phyloP scores from a whole-genome alignment of 2,888 invertebrate species.

The Caenorhabditis sp. region DNA sequence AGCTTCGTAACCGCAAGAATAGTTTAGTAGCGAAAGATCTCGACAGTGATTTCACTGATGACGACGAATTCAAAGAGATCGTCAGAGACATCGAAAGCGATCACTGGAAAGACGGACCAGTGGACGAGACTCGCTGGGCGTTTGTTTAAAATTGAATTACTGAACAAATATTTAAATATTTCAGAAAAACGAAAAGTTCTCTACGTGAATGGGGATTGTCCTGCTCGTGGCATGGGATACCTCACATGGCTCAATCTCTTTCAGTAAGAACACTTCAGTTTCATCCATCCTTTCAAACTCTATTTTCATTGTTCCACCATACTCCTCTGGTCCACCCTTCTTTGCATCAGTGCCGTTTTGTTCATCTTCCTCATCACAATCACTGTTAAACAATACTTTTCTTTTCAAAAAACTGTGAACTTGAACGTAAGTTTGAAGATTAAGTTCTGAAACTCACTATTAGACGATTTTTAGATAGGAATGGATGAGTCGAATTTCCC shows the following conservation, averaged over 20 bases:
- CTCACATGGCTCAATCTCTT: slow-evolving; percentile 55
- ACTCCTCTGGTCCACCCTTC: slow-evolving; percentile 37
- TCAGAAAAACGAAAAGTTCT: slow-evolving; percentile 46
- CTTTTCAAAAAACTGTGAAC: slow-evolving; percentile 32
- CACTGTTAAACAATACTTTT: slow-evolving; percentile 53
- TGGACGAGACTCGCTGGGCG: slow-evolving; percentile 42
- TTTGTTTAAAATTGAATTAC: neutral
- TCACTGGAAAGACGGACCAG: slow-evolving; percentile 31
- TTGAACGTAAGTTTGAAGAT: slow-evolving; percentile 27
- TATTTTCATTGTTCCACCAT: slow-evolving; percentile 37
- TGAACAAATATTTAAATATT: neutral
- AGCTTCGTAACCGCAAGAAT: slow-evolving; percentile 31
- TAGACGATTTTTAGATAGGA: slow-evolving; percentile 43
- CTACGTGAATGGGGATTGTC: slow-evolving; percentile 47
- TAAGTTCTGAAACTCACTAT: neutral
- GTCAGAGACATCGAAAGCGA: slow-evolving; percentile 46
- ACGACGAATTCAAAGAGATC: slow-evolving; percentile 50
- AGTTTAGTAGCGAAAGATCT: neutral
- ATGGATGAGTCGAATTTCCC: slow-evolving; percentile 61
- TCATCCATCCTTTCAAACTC: neutral
- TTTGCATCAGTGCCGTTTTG: slow-evolving; percentile 40
- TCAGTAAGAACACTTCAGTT: slow-evolving; percentile 7
- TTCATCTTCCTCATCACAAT: slow-evolving; percentile 48
- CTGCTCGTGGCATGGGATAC: slow-evolving; percentile 55
- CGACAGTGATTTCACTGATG: slow-evolving; percentile 17